Evolutionary conservation across 2,888 invertebrate species (phyloP).

Genomic region (Caenorhabditis sp.): DNA sequence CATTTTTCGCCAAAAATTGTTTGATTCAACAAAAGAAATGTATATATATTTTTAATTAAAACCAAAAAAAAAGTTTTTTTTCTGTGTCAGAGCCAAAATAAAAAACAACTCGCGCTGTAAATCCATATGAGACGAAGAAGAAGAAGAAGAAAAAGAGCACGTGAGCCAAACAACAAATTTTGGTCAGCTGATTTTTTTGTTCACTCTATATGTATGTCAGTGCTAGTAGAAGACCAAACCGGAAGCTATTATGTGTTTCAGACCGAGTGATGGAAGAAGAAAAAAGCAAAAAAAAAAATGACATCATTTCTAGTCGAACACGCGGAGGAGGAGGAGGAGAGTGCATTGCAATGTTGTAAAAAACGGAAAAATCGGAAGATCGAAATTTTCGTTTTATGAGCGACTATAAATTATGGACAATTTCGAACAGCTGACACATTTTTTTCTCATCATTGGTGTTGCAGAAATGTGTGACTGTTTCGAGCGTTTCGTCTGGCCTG

Average conservation of each 20-base stretch:
- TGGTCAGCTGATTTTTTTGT: neutral
- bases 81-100: neutral
- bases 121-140: neutral
- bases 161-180: neutral
- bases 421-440: neutral
- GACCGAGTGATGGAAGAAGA: too few species aligned
- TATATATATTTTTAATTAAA: neutral
- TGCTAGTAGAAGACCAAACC: neutral
- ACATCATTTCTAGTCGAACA: neutral
- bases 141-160: neutral
- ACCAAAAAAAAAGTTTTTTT: neutral
- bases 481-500: too few species aligned
- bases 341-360: neutral
- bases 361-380: neutral
- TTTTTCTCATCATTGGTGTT: too few species aligned
- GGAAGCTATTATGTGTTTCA: constrained; percentile 1
- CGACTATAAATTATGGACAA: neutral
- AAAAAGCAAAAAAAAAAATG: neutral
- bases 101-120: neutral
- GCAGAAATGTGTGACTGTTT: neutral
- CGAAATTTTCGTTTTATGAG: neutral
- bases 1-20: neutral
- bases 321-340: neutral
- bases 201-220: neutral
- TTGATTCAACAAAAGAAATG: too few species aligned